Evolutionary conservation across 2,797 vertebrate species (phyloP).

Genomic region (Pseudopleuronectes americanus): DNA sequence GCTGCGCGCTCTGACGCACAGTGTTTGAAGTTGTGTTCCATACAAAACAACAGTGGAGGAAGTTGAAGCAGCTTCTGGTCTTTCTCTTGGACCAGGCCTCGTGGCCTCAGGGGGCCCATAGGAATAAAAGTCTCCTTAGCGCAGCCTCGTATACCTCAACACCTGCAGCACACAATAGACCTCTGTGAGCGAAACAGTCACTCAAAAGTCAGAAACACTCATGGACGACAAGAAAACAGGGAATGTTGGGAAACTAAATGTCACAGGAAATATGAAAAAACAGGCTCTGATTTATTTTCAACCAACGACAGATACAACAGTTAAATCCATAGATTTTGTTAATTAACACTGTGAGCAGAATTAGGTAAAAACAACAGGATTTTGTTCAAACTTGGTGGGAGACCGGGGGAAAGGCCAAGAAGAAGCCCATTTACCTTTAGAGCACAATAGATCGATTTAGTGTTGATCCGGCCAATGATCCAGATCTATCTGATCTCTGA

Average conservation of each 20-base stretch:
- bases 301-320: not conserved
- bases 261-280: slow-evolving; percentile 16
- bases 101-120: slow-evolving; percentile 53
- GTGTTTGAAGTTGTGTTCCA: slow-evolving; percentile 68
- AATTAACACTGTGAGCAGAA: too few relatives aligned
- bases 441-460: too few relatives aligned
- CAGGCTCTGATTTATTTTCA: slow-evolving; percentile 4
- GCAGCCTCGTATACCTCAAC: slow-evolving; percentile 66
- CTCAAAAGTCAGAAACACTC: slow-evolving; percentile 50
- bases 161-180: slow-evolving; percentile 76
- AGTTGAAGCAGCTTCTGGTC: slow-evolving; percentile 76
- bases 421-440: too few relatives aligned
- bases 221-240: slow-evolving; percentile 35
- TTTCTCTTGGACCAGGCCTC: slow-evolving; percentile 71
- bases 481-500: too few relatives aligned
- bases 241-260: slow-evolving; percentile 14
- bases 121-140: slow-evolving; percentile 64
- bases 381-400: too few relatives aligned
- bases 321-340: not conserved
- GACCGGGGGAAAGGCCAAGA: too few relatives aligned
- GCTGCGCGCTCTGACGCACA: slow-evolving; percentile 41
- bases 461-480: too few relatives aligned
- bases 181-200: slow-evolving; percentile 60
- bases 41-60: slow-evolving; percentile 74
- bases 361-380: too few relatives aligned